Evolutionary conservation across 2,113 vertebrate species (phyloP), one percentile per base, ranked within the genome.

Genomic region (Corythornis vintsioides): DNA sequence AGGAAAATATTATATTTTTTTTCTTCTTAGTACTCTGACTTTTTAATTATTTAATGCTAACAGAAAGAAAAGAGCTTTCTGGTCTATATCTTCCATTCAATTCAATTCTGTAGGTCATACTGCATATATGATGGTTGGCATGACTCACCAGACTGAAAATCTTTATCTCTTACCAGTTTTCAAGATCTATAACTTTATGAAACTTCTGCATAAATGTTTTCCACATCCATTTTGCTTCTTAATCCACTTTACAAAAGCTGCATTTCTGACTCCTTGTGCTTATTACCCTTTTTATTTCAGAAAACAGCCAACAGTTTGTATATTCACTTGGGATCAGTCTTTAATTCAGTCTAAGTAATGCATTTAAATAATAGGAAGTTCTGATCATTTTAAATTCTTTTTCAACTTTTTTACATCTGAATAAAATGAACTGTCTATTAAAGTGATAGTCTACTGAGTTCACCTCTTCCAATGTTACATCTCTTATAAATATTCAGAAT

Each of bases 401-500:
- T 89, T 79, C 22, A 92, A 47, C 45, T 87, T 75, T 71, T 86
- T 72, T 45, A 72, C 42, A 66, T 73, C 82, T 84, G 42, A 82
- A 24, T 87, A 57, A 76, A 94, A 82, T 63, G 47, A 92, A 22
- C 38, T 79, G 33, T 59, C 70, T 89, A 53, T 57, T 89, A 87
- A 79, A 91, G 55, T 40, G 22, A 19, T 15, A 67, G 57, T 73
- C 85, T 76, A 63, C 28, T 73, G 71, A 31, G 75, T 50, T 92
- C 67, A 59, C 66, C 12, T 79, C 83, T 90, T 24, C n/a, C 43
- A 8, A 15, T 47, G 24, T 59, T 63, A 74, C 0, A 7, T 47
- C 16, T 71, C 75, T 83, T 64, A 89, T 69, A 94, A 92, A 92
- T 91, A 92, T 88, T 92, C 85, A 88, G 50, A 71, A 91, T 87